Base-by-base conservation (phyloP, 2,888 invertebrate species). In the Ophioninae sp. region DNA sequence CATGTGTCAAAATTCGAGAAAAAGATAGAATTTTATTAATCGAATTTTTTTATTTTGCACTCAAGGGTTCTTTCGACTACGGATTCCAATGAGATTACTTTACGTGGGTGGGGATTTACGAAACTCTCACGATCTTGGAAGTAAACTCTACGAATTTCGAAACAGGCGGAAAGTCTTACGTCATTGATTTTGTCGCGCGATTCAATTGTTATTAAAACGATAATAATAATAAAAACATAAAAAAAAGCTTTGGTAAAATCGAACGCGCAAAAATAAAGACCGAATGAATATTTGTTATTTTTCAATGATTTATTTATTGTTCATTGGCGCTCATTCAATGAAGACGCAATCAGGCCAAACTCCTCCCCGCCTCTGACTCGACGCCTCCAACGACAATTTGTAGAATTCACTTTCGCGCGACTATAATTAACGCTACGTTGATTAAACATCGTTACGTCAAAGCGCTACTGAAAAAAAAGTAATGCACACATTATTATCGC, bases 281-380 rank as follows among this genome's bases (percentile, higher is more conserved):
- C 75, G 57, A 74, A 65, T n/a, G 30, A 39, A 39, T 64, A 21
- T 56, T 68, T 50, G 50, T 69, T 7, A 21, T 61, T 77, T 85
- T 73, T 75, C n/a, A n/a, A n/a, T n/a, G n/a, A n/a, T 72, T 79
- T 79, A 70, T 44, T 76, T 72, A 30, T 65, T 67, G 61, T 57
- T 41, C 56, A 73, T 81, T 79, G 78, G 64, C 20, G 75, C 73
- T 77, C 75, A 79, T 82, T 30, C 79, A 85, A 85, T 70, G 85
- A 82, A 79, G 84, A 84, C 84, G 87, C 82, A 86, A 80, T 87
- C 91, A 91, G 91, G 91, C 91, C 91, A 91, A 90, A 90, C 91
- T 91, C 91, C 89, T 90, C 89, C 88, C 87, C 86, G 87, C 86
- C 87, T 89, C 87, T 86, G 79, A 84, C 83, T 84, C 87, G 86